Conservation (phyloP, 2,113 vertebrate genomes). For the Seriola quinqueradiata region DNA sequence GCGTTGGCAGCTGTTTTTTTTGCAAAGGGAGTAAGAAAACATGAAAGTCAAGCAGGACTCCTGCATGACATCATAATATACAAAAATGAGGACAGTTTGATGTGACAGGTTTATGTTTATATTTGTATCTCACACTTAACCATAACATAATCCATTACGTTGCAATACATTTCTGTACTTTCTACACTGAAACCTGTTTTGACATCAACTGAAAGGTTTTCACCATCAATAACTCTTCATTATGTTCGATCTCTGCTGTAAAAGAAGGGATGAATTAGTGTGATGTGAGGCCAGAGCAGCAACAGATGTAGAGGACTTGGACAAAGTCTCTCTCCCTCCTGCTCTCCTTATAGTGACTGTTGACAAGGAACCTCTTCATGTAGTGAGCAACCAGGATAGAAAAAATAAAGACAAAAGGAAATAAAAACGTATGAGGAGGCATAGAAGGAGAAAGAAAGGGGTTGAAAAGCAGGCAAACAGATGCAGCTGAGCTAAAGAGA, state of each 20-base stretch:
- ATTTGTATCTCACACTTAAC: constrained; percentile 15
- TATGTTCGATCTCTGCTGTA: not conserved
- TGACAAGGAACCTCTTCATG: constrained; percentile 29
- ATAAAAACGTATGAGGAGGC: not conserved
- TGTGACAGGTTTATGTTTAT: constrained; percentile 58
- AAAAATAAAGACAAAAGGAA: not conserved
- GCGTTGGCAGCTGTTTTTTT: not conserved
- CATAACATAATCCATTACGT: not conserved
- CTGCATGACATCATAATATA: constrained; percentile 50
- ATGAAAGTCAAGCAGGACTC: constrained; percentile 14
- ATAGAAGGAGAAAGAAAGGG: not conserved
- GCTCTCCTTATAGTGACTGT: constrained; percentile 35
- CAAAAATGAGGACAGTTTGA: constrained; percentile 56
- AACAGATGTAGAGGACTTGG: constrained; percentile 18
- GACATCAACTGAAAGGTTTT: constrained; percentile 4
- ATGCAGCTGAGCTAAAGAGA: not conserved
- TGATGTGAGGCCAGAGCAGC: constrained; percentile 12
- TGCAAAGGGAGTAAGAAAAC: constrained; percentile 8
- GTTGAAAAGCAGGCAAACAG: not conserved
- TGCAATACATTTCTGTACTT: constrained; percentile 2
- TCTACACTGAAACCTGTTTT: constrained; percentile 45
- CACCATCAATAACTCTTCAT: constrained; percentile 28
- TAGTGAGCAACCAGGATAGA: constrained; percentile 23
- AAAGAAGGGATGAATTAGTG: constrained; percentile 8
- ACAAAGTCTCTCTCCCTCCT: constrained; percentile 33